Evolutionary conservation across 2,888 invertebrate species (phyloP), one percentile per base, ranked within the genome.

Genomic region (Pomacea canaliculata): DNA sequence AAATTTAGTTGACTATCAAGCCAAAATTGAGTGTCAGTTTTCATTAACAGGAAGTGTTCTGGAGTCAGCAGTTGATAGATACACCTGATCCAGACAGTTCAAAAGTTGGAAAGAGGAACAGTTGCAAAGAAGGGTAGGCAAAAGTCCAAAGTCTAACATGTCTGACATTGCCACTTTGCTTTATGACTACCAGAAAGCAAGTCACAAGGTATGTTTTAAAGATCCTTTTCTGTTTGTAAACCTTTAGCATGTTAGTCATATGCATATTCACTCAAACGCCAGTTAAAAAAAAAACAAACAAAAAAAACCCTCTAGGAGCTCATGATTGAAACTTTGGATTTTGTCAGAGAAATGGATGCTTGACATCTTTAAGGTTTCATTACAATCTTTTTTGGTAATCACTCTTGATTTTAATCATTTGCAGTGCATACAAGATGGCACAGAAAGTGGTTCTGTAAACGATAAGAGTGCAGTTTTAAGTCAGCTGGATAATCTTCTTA

Each of bases 61-160:
- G 74, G 74, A 74, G 74, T 56, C 74, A 74, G 46, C 74, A 74
- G 63, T 49, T 74, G 48, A 74, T 62, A 13, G 74, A 69, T 19
- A 59, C 74, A 7, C 67, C 59, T 12, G 73, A 73, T 23, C 23
- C 16, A 12, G 19, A 13, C 1, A 67, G 46, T 23, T 46, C 76
- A 16, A 66, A 56, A n/a, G 65, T 27, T 46, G 66, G 71, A 37
- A 67, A 71, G 60, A 37, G 56, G 18, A 71, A 71, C n/a, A 51
- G 67, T 51, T 49, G 51, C 51, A 1, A 13, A 10, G 16, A 7
- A 56, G 51, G 16, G 51, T 16, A 56, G 51, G 51, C 12, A 56
- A 56, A 8, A 8, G 16, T 16, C 46, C 19, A 65, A 19, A 46
- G 9, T 12, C 12, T 59, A 16, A 16, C 59, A 60, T 56, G 48